Percentiles rank a stretch among this genome's conserved stretches.
Evolutionary conservation across 2,113 vertebrate genomes (phyloP).

Genomic region (Phylloscopus trochilus): DNA sequence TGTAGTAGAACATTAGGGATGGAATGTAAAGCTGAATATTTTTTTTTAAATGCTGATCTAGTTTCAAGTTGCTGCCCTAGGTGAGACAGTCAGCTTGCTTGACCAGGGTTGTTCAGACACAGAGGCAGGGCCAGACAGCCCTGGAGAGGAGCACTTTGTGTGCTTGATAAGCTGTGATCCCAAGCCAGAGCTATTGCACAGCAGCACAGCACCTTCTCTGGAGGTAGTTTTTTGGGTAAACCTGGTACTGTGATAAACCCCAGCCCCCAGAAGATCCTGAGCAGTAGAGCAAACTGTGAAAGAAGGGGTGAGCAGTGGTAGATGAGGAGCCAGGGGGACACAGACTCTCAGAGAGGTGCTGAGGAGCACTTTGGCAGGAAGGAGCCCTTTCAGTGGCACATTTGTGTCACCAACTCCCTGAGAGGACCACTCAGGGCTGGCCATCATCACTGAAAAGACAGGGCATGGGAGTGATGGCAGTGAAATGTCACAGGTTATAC

Average conservation of each 20-base stretch:
- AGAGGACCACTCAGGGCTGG: neutral
- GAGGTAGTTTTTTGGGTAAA: neutral
- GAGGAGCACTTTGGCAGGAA: neutral
- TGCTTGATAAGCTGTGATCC: neutral
- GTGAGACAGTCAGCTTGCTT: neutral
- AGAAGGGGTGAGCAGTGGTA: neutral
- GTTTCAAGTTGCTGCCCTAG: neutral
- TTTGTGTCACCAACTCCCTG: neutral
- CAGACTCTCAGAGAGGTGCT: neutral
- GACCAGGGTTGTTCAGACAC: neutral
- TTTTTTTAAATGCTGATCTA: neutral
- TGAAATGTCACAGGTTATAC: neutral
- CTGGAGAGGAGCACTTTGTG: neutral
- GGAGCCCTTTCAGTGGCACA: neutral
- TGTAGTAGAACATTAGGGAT: neutral
- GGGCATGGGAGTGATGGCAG: neutral
- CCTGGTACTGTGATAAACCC: neutral
- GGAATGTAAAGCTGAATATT: neutral
- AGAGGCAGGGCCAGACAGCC: neutral
- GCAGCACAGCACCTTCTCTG: neutral
- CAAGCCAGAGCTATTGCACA: neutral
- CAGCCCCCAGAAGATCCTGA: neutral
- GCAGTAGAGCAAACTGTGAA: neutral
- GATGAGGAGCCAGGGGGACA: neutral
- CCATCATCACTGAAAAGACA: rapidly evolving